A percentile compares a stretch with the other conserved stretches of the same genome.
Conservation (phyloP, 2,113 vertebrate species). For the Dipodomys ordii region DNA sequence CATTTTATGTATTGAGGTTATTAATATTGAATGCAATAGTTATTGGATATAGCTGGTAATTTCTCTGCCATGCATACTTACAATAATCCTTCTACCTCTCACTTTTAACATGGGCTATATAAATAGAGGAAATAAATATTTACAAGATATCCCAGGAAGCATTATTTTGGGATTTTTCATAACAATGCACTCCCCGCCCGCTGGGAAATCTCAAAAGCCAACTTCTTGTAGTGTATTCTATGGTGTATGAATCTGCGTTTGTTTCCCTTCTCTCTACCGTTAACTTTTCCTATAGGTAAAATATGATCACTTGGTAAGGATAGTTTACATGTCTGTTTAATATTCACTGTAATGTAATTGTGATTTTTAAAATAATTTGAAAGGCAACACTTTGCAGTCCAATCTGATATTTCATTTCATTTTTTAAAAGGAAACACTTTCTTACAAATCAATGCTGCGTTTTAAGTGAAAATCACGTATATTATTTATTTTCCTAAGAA, state of each 20-base stretch:
- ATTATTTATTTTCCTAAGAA: constrained; percentile 68
- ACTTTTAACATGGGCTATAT: constrained; percentile 88
- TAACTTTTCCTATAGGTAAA: constrained; percentile 70
- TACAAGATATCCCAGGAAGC: constrained; percentile 79
- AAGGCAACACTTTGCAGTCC: constrained; percentile 77
- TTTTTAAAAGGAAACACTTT: constrained; percentile 54
- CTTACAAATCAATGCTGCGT: constrained; percentile 32
- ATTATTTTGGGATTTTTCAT: constrained; percentile 64
- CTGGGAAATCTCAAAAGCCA: constrained; percentile 81
- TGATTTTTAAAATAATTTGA: constrained; percentile 57
- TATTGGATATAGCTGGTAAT: constrained; percentile 80
- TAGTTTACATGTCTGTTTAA: constrained; percentile 60
- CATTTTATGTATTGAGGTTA: constrained; percentile 80
- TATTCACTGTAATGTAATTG: constrained; percentile 71
- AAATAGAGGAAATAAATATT: constrained; percentile 81
- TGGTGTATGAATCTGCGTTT: constrained; percentile 70
- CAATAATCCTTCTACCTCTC: constrained; percentile 89
- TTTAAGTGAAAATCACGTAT: constrained; percentile 56
- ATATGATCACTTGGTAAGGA: constrained; percentile 53
- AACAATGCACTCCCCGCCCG: constrained; percentile 57
- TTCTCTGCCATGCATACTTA: constrained; percentile 84
- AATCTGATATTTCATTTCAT: constrained; percentile 50
- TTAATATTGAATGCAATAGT: constrained; percentile 82
- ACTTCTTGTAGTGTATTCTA: constrained; percentile 73
- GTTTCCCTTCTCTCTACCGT: constrained; percentile 65